Evolutionary conservation across 1,140 invertebrate species (phyloP), one percentile per base, ranked within the genome.

Genomic region (Drosophila orena): DNA sequence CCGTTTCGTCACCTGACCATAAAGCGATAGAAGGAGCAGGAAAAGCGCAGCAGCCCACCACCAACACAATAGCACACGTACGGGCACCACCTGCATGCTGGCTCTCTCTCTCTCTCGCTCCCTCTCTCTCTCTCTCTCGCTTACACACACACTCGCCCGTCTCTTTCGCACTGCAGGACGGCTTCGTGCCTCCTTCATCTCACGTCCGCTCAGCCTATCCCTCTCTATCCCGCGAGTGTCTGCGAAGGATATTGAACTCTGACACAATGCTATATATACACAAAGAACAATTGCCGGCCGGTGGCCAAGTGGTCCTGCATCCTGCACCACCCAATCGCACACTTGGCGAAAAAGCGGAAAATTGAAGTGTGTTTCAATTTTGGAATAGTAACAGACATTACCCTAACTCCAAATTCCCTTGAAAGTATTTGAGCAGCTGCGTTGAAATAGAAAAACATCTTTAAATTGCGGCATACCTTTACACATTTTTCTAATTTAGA

Each of bases 241-340:
- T 61, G 54, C 66, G 71, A 65, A 88, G 83, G 83, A 88, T 88
- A 83, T 88, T 88, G 83, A 88, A 88, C 83, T 88, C 83, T 88
- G 84, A 89, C 83, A 88, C 83, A 88, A 77, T 88, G 70, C 58
- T 86, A 88, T 76, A 60, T 64, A 81, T 49, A 64, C 34, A 52
- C 20, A 27, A 20, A 49, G 20, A 38, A 59, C 37, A 62, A 43
- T 68, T 77, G 73, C 83, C 78, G 81, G 81, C 83, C 83, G 81
- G 81, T 77, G 74, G 69, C 62, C 77, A 81, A 77, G 57, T 60
- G 49, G 61, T 34, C 20, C 42, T 46, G 40, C 49, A 70, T 34
- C 20, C 50, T 46, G 49, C 34, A 30, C 54, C 38, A 44, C 61
- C 61, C 37, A 44, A 22, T 8, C 6, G 17, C 3, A 50, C 62